Base-by-base conservation (phyloP, 2,113 vertebrate genomes). In the Phycodurus eques region DNA sequence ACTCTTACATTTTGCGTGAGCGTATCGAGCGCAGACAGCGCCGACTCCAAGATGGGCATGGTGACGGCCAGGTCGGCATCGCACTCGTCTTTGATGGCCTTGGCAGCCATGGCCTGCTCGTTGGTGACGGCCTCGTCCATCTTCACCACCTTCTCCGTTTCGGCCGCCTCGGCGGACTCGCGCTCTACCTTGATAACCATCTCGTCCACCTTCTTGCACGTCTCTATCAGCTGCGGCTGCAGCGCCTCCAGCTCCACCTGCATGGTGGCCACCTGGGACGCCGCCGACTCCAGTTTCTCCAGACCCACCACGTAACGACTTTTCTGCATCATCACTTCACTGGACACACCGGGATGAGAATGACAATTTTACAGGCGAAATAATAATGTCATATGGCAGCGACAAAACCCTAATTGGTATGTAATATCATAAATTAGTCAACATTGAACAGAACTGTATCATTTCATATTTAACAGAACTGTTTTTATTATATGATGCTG, bases 1-100 rank as follows among this genome's bases (percentile, higher is more conserved):
- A 39, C 9, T 11, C 64, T 69, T 90, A 96, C 95, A 94, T 95
- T 94, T 0, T 85, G 81, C 0, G 95, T 97, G 5, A 97, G 94
- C 1, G 94, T 97, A 44, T 98, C 88, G 5, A 98, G 85, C 0
- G 96, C 94, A 5, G 93, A 20, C 42, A 96, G 80, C 0, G 95
- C 96, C 0, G 94, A 92, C 84, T 96, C 93, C 56, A 97, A 73
- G 64, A 94, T 91, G 0, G 96, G 96, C 85, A 95, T 74, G 14
- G 95, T 95, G 70, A 83, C 89, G 0, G 95, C 95, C 75, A 98
- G 86, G 67, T 98, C 95, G 1, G 94, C 93, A 1, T 98, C 94
- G 8, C 96, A 98, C 78, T 98, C 96, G 49, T 96, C 95, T 78
- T 97, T 97, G 83, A 97, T 97, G 59, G 94, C 94, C 85, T 95